phyloP scores from a whole-genome alignment of 2,113 vertebrate genomes.

The Channa argus region DNA sequence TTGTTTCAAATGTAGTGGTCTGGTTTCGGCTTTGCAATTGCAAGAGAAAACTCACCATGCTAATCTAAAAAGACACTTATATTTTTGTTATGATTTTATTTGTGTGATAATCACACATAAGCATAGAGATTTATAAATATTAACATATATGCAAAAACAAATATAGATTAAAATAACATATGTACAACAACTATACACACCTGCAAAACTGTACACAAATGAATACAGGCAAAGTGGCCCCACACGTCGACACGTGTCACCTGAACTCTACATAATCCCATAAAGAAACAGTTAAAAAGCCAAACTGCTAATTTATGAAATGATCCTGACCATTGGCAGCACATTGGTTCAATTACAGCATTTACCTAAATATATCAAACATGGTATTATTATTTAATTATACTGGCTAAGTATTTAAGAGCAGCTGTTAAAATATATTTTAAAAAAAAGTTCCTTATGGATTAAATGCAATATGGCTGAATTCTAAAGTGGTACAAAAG shows the following conservation, averaged over 20 bases:
- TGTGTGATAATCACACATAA: neutral
- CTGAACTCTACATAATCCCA: constrained; percentile 37
- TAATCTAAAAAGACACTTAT: constrained; percentile 40
- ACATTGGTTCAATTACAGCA: constrained; percentile 46
- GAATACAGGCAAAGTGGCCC: neutral
- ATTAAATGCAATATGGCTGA: constrained; percentile 32
- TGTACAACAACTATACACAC: neutral
- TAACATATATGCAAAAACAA: constrained; percentile 19
- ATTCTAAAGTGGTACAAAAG: constrained; percentile 13
- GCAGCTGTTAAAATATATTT: constrained; percentile 27
- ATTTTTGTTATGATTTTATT: neutral
- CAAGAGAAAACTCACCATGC: constrained; percentile 48
- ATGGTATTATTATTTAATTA: constrained; percentile 12
- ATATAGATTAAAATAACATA: constrained; percentile 26
- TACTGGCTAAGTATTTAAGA: no score
- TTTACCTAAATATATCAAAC: constrained; percentile 46
- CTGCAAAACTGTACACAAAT: neutral
- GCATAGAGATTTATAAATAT: constrained; percentile 33
- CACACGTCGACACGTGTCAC: constrained; percentile 18
- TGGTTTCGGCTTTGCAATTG: constrained; percentile 70
- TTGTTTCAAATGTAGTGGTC: constrained; percentile 60
- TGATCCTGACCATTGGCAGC: constrained; percentile 50
- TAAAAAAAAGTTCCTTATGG: constrained; percentile 7
- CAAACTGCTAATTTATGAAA: constrained; percentile 53
- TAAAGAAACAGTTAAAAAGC: constrained; percentile 56